Base-by-base conservation (phyloP, 2,888 invertebrate genomes). In the Polyploca ridens region DNA sequence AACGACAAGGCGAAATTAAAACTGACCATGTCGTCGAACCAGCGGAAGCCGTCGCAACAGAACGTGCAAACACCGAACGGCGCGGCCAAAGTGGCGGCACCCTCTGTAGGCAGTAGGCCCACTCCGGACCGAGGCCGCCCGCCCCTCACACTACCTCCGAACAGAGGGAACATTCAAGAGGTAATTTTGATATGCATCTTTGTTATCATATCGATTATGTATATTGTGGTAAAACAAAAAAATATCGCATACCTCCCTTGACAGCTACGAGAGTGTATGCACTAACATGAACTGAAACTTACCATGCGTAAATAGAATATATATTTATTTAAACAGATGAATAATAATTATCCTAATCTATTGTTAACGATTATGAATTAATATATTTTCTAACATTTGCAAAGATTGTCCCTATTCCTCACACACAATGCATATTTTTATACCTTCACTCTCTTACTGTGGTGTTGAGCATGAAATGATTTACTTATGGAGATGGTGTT, bases 131-230 rank as follows among this genome's bases (percentile, higher is more conserved):
- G n/a, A n/a, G 54, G 66, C 71, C 70, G 75, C 71, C 78, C 71
- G 70, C 71, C 63, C 71, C 67, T 70, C 69, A 72, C 67, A 69
- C 70, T 79, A 66, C 68, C 81, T 65, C 75, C 82, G 66, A 78
- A 72, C 79, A 86, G 78, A 75, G 81, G 80, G 68, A 87, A 79
- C 77, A 72, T 82, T 69, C 86, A 85, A 85, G 92, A 93, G 93
- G 93, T 93, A 93, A 93, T 88, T 88, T 78, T 88, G 84, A 88
- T 91, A 85, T 89, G 90, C 84, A 86, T 85, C 82, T 86, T 91
- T 84, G 81, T 91, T 80, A 81, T 90, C 79, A 81, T 91, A 85
- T 89, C 90, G 73, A 87, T 91, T 70, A 75, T 91, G 73, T 90
- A 86, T 76, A 78, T 87, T 75, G 68, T 79, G 74, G 69, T 88